Conservation (phyloP, 2,797 vertebrate species). For the Meda fulgida region DNA sequence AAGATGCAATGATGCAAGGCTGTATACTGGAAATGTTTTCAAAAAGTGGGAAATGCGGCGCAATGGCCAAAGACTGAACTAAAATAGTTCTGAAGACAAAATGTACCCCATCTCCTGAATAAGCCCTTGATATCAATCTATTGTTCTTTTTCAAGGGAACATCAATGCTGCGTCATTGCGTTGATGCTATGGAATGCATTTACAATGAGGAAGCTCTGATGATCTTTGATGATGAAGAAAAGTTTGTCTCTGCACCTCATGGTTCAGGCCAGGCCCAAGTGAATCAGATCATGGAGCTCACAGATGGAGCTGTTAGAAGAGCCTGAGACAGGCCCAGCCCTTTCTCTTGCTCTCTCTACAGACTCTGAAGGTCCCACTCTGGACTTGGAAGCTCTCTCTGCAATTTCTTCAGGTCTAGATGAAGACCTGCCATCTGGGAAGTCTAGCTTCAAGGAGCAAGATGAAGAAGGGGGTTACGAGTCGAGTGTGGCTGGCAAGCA, state of each 20-base stretch:
- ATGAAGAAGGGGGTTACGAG: not conserved
- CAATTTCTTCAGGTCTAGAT: not conserved
- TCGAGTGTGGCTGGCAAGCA: not conserved
- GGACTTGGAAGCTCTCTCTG: not conserved
- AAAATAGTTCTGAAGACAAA: not conserved
- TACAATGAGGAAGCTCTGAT: not conserved
- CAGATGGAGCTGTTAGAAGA: too few species aligned
- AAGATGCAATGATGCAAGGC: not conserved
- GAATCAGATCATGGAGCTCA: too few species aligned
- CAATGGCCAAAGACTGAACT: not conserved
- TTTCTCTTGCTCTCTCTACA: too few species aligned
- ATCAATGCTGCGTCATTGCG: not conserved
- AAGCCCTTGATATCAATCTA: constrained; percentile 8
- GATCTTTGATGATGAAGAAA: not conserved
- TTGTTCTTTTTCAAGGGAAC: not conserved
- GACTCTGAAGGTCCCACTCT: too few species aligned
- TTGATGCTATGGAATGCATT: not conserved
- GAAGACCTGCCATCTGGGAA: not conserved
- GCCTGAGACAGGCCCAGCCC: too few species aligned
- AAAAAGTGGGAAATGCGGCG: not conserved
- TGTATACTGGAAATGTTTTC: not conserved
- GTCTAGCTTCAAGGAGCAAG: not conserved
- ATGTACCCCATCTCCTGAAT: not conserved
- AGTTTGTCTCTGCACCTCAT: not conserved
- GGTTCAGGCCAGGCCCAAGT: not conserved